A percentile compares a stretch with the other conserved stretches of the same genome.
phyloP scores from a whole-genome alignment of 1,140 invertebrate species.

The Xylocopa sonorina region DNA sequence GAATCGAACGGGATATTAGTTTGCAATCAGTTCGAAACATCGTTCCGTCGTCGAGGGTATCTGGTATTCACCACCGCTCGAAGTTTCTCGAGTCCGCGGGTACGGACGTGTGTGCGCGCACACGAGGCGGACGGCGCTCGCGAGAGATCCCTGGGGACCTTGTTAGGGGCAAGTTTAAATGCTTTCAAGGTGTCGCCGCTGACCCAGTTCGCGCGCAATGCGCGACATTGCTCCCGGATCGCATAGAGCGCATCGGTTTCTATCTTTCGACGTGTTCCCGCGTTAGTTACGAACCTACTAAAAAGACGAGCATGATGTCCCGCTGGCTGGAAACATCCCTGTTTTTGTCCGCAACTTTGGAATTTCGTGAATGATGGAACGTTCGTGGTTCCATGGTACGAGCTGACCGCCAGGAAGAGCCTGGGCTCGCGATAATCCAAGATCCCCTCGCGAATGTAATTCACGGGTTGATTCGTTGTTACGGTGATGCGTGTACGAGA shows the following conservation, averaged over 20 bases:
- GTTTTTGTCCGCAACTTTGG: not conserved
- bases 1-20: slow-evolving; percentile 67
- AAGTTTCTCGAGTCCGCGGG: slow-evolving; percentile 55
- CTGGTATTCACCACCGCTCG: slow-evolving; percentile 56
- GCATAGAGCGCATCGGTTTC: slow-evolving; percentile 47
- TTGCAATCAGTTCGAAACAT: slow-evolving; percentile 65
- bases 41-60: slow-evolving; percentile 54
- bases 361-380: not conserved
- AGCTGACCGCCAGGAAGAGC: too few species aligned
- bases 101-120: not conserved
- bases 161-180: slow-evolving; percentile 62
- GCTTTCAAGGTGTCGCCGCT: slow-evolving; percentile 65
- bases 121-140: slow-evolving; percentile 43
- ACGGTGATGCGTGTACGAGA: too few species aligned
- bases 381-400: not conserved
- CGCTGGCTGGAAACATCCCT: not conserved
- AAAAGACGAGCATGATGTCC: not conserved
- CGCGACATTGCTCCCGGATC: slow-evolving; percentile 48
- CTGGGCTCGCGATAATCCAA: not conserved
- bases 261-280: slow-evolving; percentile 31
- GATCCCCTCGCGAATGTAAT: not conserved
- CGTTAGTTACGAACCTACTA: not conserved
- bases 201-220: slow-evolving; percentile 55
- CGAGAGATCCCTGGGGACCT: slow-evolving; percentile 52
- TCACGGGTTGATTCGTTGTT: not conserved